phyloP scores from a whole-genome alignment of 2,797 vertebrate genomes.

The Malacoctenus gilli region DNA sequence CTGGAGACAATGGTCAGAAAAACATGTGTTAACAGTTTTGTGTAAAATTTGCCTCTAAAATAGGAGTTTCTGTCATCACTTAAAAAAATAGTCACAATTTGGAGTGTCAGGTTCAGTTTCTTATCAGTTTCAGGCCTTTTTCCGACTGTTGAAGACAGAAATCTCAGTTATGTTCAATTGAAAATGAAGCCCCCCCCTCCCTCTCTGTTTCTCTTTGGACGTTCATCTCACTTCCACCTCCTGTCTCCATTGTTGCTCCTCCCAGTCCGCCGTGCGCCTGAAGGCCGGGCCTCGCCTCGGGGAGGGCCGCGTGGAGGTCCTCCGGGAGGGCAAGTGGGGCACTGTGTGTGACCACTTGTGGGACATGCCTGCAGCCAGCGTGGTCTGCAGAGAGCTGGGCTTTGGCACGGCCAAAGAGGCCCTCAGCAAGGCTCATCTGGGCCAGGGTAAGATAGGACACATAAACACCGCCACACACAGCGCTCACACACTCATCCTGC shows the following conservation, averaged over 20 bases:
- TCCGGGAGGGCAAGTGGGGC: slow-evolving; percentile 91
- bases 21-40: too few species aligned
- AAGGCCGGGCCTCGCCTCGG: slow-evolving; percentile 88
- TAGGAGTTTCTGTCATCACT: too few species aligned
- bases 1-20: too few species aligned
- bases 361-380: slow-evolving; percentile 88
- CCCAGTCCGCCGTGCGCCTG: slow-evolving; percentile 84
- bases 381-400: slow-evolving; percentile 94
- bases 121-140: too few species aligned
- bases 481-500: slow-evolving; percentile 2
- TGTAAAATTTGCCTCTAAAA: too few species aligned
- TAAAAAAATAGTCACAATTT: too few species aligned
- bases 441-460: slow-evolving; percentile 84
- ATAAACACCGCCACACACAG: slow-evolving; percentile 15
- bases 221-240: neutral
- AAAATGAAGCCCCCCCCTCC: too few species aligned
- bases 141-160: too few species aligned
- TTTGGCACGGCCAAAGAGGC: slow-evolving; percentile 91
- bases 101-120: too few species aligned
- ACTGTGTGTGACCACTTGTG: slow-evolving; percentile 91
- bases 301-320: slow-evolving; percentile 93
- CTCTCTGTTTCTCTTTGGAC: too few species aligned
- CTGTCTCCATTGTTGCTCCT: slow-evolving; percentile 1
- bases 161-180: too few species aligned
- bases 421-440: slow-evolving; percentile 85